A percentile compares a stretch with the other conserved stretches of the same genome.
These are phyloP conservation scores for Poeciliopsis turrubarensis DNA, from an alignment of 2,113 vertebrate genomes.

Conservation along the genomic window DNA sequence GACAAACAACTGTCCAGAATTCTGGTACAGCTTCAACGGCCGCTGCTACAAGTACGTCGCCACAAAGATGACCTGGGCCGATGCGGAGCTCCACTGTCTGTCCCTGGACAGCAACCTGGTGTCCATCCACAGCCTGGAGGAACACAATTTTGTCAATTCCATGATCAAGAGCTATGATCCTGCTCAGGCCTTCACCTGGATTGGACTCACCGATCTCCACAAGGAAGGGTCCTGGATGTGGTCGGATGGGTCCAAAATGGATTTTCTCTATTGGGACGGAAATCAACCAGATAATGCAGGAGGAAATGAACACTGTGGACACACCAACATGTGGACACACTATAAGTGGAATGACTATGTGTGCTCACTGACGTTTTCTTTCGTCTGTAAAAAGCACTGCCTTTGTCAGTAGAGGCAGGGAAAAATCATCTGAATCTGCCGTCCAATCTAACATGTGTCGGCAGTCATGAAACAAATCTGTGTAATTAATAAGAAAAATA, in stretches of 20 bases:
- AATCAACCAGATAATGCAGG: not conserved
- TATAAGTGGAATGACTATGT: not conserved
- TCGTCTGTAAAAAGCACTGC: not conserved
- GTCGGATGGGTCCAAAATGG: conserved; percentile 26
- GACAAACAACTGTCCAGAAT: conserved; percentile 24
- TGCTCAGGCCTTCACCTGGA: not conserved
- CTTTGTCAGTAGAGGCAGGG: not conserved
- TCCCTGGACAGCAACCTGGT: conserved; percentile 46
- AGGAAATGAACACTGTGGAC: not conserved
- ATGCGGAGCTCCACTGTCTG: conserved; percentile 41
- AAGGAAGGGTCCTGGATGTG: conserved; percentile 25
- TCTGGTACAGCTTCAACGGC: conserved; percentile 29
- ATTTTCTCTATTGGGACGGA: not conserved
- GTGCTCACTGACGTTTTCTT: not conserved
- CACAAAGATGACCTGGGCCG: conserved; percentile 17
- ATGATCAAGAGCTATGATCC: conserved; percentile 35
- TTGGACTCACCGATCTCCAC: conserved; percentile 9
- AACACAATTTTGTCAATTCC: not conserved
- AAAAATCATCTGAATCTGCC: not conserved
- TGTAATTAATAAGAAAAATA: too few relatives aligned
- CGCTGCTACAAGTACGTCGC: conserved; percentile 34
- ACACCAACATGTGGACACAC: not conserved
- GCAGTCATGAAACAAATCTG: not conserved
- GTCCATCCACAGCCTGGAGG: conserved; percentile 29
- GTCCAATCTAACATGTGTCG: not conserved